These are phyloP conservation scores for Cyaniris semiargus DNA, from an alignment of 2,888 invertebrate species.

Conservation along the genomic window DNA sequence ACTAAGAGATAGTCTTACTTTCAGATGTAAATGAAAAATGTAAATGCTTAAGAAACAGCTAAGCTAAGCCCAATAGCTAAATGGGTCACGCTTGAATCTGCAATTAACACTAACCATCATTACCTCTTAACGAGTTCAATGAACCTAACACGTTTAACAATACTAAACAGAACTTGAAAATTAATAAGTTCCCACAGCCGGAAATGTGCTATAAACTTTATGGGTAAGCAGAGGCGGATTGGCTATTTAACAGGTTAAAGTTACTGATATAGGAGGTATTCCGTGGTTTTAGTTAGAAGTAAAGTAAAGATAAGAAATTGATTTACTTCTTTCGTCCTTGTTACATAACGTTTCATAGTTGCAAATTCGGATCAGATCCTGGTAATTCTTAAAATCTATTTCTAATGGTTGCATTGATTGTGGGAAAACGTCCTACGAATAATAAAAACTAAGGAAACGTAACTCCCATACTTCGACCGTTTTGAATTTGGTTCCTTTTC, in stretches of 20 bases:
- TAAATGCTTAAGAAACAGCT: background rate
- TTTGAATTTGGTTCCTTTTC: too few species aligned
- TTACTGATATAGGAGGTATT: background rate
- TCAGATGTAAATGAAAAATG: background rate
- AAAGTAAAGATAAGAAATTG: background rate
- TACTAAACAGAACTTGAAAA: conserved; percentile 4
- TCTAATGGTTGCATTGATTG: too few species aligned
- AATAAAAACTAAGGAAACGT: too few species aligned
- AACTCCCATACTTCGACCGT: too few species aligned
- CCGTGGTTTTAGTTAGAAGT: background rate
- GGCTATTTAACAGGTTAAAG: background rate
- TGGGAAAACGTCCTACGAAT: too few species aligned
- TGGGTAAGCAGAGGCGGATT: background rate
- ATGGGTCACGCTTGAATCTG: background rate
- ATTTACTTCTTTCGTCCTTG: too few species aligned
- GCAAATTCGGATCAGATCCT: too few species aligned
- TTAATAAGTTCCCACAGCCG: conserved; percentile 13
- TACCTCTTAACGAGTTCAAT: conserved; percentile 5
- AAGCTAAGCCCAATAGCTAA: conserved; percentile 1
- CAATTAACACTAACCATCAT: conserved; percentile 13
- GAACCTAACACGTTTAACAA: conserved; percentile 1
- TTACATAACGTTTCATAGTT: too few species aligned
- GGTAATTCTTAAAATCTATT: too few species aligned
- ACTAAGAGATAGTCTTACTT: background rate
- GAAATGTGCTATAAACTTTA: conserved; percentile 9